Percentiles rank a stretch among this genome's conserved stretches.
phyloP scores from a whole-genome alignment of 2,113 vertebrate species.

The Crotalus horridus region DNA sequence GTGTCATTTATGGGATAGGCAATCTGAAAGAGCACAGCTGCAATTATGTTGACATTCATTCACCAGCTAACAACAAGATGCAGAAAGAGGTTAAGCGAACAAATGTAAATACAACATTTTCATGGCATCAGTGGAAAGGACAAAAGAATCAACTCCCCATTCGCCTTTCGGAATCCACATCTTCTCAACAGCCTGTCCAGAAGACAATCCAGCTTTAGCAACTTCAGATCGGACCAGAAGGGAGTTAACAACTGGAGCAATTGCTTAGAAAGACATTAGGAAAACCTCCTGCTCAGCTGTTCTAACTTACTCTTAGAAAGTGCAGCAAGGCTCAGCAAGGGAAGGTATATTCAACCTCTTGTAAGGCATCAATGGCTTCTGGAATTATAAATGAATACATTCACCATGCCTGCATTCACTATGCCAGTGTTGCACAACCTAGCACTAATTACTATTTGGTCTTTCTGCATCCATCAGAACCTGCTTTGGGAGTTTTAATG shows the following conservation, averaged over 20 bases:
- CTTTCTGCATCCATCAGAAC: background rate
- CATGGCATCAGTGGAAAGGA: background rate
- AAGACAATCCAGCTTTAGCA: background rate
- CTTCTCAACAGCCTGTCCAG: background rate
- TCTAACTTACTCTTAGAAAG: background rate
- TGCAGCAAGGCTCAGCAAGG: background rate
- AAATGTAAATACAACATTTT: background rate
- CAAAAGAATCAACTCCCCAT: background rate
- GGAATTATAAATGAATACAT: background rate
- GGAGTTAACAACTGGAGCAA: background rate
- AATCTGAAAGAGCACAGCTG: constrained; percentile 20
- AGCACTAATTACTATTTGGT: background rate
- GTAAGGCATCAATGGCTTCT: background rate
- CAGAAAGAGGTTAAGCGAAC: constrained; percentile 11
- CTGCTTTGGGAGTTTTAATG: background rate
- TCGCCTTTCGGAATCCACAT: background rate
- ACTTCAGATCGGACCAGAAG: background rate
- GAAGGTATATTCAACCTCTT: background rate
- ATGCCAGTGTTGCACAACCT: background rate
- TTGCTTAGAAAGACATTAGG: background rate
- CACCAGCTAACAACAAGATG: background rate
- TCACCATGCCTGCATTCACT: background rate
- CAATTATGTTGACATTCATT: background rate
- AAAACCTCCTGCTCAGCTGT: background rate
- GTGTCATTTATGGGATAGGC: constrained; percentile 12